Evolutionary conservation across 1,140 invertebrate species (phyloP).

Genomic region (Drosophila tristis): DNA sequence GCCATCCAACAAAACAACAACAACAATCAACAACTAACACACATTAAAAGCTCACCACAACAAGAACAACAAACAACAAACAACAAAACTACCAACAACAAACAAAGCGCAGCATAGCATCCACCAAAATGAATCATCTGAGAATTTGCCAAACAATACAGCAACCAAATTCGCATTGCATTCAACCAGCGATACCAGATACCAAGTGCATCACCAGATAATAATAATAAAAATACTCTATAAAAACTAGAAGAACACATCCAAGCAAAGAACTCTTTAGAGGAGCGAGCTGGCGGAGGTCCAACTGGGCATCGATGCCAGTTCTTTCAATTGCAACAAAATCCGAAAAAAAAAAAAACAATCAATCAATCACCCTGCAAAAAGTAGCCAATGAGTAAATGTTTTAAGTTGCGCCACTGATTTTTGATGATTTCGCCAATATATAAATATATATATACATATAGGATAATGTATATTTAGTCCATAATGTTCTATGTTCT

Average conservation of each 20-base stretch:
- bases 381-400: constrained; percentile 10
- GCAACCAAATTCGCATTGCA: constrained; percentile 23
- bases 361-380: too few species aligned
- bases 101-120: constrained; percentile 30
- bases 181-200: background rate
- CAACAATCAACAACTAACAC: constrained; percentile 65
- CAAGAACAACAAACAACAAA: constrained; percentile 40
- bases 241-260: constrained; percentile 12
- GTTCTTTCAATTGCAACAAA: background rate
- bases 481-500: constrained; percentile 41
- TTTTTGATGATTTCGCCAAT: constrained; percentile 41
- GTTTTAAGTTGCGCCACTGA: constrained; percentile 36
- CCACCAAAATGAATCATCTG: constrained; percentile 43
- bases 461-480: constrained; percentile 24
- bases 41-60: constrained; percentile 28
- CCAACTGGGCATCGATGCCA: too few species aligned
- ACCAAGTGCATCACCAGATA: constrained; percentile 26
- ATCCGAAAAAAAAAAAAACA: background rate
- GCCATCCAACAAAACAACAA: constrained; percentile 51
- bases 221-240: constrained; percentile 28
- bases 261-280: constrained; percentile 6
- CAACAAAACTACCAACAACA: constrained; percentile 44
- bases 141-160: constrained; percentile 52
- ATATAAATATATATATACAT: constrained; percentile 50
- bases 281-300: too few species aligned